These are phyloP conservation scores for Melospiza georgiana DNA, from an alignment of 2,113 vertebrate genomes.

Conservation along the genomic window DNA sequence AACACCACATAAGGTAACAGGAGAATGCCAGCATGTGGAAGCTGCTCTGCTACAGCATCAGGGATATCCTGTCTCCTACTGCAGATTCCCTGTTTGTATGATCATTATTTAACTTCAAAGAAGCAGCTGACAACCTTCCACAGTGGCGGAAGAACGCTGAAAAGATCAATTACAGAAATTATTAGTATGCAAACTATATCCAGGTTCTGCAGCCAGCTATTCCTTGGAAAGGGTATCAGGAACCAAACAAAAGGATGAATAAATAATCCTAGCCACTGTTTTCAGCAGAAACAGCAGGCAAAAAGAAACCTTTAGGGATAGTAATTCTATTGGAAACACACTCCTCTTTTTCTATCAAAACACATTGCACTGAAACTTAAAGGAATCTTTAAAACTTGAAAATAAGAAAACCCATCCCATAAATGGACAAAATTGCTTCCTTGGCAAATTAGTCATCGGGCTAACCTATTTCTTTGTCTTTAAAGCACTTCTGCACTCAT, in stretches of 20 bases:
- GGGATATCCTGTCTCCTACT: conserved; percentile 43
- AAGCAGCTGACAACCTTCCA: conserved; percentile 74
- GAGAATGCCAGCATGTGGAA: background rate
- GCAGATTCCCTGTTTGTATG: conserved; percentile 16
- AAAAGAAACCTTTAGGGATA: conserved; percentile 40
- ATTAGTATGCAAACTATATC: conserved; percentile 66
- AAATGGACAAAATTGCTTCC: background rate
- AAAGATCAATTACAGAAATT: conserved; percentile 78
- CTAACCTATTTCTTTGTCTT: background rate
- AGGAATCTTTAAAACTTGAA: background rate
- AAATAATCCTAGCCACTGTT: conserved; percentile 37
- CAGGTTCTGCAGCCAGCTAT: background rate
- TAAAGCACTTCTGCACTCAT: background rate
- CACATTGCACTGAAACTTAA: background rate
- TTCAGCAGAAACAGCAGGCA: conserved; percentile 35
- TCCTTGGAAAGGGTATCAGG: background rate
- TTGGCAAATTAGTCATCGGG: background rate
- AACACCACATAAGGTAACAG: background rate
- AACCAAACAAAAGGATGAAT: conserved; percentile 40
- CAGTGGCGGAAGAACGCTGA: conserved; percentile 59
- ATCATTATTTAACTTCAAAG: conserved; percentile 79
- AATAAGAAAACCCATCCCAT: background rate
- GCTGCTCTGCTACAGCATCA: background rate
- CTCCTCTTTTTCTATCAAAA: conserved; percentile 25
- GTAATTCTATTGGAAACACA: conserved; percentile 38